Evolutionary conservation across 2,888 invertebrate species (phyloP), one percentile per base, ranked within the genome.

Genomic region (Carpatolechia fugitivella): DNA sequence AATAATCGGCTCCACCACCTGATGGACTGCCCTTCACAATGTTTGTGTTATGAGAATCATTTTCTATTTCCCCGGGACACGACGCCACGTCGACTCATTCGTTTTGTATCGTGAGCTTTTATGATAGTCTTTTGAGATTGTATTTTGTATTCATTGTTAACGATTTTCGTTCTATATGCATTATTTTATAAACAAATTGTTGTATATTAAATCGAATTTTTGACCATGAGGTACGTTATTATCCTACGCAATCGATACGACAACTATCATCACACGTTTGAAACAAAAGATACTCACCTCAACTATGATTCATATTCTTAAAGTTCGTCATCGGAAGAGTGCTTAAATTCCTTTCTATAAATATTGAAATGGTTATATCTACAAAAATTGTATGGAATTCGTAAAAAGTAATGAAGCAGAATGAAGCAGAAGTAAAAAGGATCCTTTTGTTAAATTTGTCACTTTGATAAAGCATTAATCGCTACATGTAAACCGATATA

Each of bases 401-500:
- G 74, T 56, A 56, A 56, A 57, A 72, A 58, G 64, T 65, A 78
- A 59, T 72, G 77, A 78, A 24, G 24, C 6, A 24, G 24, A 24
- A n/a, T n/a, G n/a, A n/a, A 65, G 80, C 69, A 78, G 70, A 81
- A 78, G 74, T 62, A 62, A 82, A 78, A 69, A 68, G 71, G 67
- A 69, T 71, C 71, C 62, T 80, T 80, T 74, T 70, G 73, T 79
- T 82, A 83, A 80, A 76, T 73, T 74, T 78, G 78, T 80, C 78
- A 72, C 70, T 68, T 74, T 69, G 65, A 77, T 77, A 77, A 77
- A 78, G 74, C 63, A 72, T 75, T 73, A 75, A 76, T 76, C 74
- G 70, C 68, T 69, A 73, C 63, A 68, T 78, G 82, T 82, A 86
- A 87, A 74, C 74, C 72, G 82, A 85, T 83, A 85, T 81, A 73